A percentile compares a stretch with the other conserved stretches of the same genome.
Evolutionary conservation across 2,888 invertebrate genomes (phyloP).

Genomic region (Idaea aversata): DNA sequence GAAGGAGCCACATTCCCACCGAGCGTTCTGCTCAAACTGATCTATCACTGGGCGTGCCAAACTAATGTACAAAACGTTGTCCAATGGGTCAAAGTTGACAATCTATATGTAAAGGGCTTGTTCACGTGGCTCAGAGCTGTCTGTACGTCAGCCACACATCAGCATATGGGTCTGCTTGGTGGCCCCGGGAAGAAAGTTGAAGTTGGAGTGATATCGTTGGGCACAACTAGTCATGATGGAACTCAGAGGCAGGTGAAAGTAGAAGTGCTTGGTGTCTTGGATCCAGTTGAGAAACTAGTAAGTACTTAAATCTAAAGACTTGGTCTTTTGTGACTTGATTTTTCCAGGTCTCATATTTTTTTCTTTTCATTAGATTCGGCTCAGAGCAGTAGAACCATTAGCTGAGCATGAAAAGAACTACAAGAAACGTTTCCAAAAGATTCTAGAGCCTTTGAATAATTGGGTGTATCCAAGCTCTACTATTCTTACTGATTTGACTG

Average conservation of each 20-base stretch:
- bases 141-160: constrained; percentile 90
- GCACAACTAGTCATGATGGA: constrained; percentile 90
- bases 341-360: background rate
- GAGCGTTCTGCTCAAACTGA: constrained; percentile 88
- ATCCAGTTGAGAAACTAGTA: constrained; percentile 84
- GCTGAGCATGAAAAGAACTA: constrained; percentile 89
- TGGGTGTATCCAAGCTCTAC: constrained; percentile 90
- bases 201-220: constrained; percentile 92
- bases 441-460: constrained; percentile 86
- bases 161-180: constrained; percentile 87
- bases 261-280: constrained; percentile 91
- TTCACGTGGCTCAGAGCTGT: constrained; percentile 84
- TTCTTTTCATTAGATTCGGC: constrained; percentile 75
- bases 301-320: constrained; percentile 25
- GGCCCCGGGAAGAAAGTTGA: constrained; percentile 86
- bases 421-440: constrained; percentile 90
- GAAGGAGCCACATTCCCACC: constrained; percentile 93
- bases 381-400: constrained; percentile 91
- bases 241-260: constrained; percentile 90
- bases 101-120: constrained; percentile 79
- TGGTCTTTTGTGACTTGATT: background rate
- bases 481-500: constrained; percentile 90
- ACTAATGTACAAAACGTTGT: constrained; percentile 93
- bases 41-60: constrained; percentile 96
- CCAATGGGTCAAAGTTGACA: constrained; percentile 89